Base-by-base conservation (phyloP, 92 coral and sea anemone species). In the Diadumene lineata region DNA sequence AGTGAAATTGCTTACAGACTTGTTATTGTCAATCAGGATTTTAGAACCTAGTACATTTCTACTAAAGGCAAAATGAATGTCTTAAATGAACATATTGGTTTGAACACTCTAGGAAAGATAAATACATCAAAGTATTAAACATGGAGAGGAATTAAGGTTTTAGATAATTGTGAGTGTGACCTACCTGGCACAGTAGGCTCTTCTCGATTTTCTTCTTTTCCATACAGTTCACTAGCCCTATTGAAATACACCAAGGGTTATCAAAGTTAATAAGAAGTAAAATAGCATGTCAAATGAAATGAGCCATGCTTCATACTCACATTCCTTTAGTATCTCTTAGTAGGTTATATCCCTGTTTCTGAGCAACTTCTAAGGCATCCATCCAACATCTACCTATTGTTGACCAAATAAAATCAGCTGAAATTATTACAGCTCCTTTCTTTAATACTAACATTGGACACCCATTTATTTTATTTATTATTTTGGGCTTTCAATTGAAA, bases 361-460 rank as follows among this genome's bases (percentile, higher is more conserved):
- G 97, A n/a, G 96, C 97, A 26, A 96, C 99, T 66, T 96, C 99
- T 67, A 96, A 73, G 17, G 99, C 99, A 89, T 96, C 99, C 89
- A 96, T 66, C 97, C 97, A 96, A 74, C 97, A 96, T 44, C 79
- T 85, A 7, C 99, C 97, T 92, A 13, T 38, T 38, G 48, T 38
- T 38, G 48, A 13, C 13, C 48, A 38, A 38, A 38, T 38, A 4
- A 38, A 38, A 38, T 38, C n/a, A n/a, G n/a, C n/a, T n/a, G n/a
- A n/a, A n/a, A n/a, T n/a, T n/a, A n/a, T n/a, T n/a, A n/a, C n/a
- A n/a, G n/a, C n/a, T n/a, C n/a, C n/a, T n/a, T n/a, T n/a, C n/a
- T n/a, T n/a, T 31, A 22, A 44, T 44, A 8, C n/a, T n/a, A n/a
- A n/a, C n/a, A n/a, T n/a, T n/a, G n/a, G n/a, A n/a, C n/a, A n/a